Percentiles rank a stretch among this genome's conserved stretches.
phyloP scores from a whole-genome alignment of 2,888 invertebrate species.

The Chymomyza procnemis region DNA sequence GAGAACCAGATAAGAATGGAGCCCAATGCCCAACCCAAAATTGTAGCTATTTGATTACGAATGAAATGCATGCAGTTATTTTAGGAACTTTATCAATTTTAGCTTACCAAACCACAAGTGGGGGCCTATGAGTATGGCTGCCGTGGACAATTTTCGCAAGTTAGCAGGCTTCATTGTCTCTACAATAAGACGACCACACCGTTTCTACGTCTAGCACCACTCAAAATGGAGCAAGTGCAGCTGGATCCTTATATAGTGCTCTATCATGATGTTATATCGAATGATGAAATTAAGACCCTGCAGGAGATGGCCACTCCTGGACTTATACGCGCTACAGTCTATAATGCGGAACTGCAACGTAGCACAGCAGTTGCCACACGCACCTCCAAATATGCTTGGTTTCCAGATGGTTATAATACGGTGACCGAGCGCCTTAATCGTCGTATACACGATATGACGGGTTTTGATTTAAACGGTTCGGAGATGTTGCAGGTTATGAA shows the following conservation, averaged over 20 bases:
- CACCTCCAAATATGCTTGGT: conserved; percentile 75
- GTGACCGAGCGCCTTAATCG: conserved; percentile 52
- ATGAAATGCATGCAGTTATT: not conserved
- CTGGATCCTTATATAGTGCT: conserved; percentile 73
- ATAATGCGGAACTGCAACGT: conserved; percentile 7
- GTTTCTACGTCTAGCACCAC: conserved; percentile 68
- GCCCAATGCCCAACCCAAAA: conserved; percentile 8
- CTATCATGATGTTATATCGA: conserved; percentile 67
- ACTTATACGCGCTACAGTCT: conserved; percentile 68
- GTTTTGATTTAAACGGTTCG: conserved; percentile 60
- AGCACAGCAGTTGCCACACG: conserved; percentile 48
- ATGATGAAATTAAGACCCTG: conserved; percentile 62
- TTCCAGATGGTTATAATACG: conserved; percentile 46
- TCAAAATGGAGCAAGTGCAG: conserved; percentile 71
- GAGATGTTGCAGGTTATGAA: conserved; percentile 75
- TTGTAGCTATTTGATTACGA: not conserved
- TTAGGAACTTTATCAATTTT: not conserved
- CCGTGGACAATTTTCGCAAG: conserved; percentile 56
- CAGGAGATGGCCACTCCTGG: conserved; percentile 55
- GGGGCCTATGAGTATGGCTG: conserved; percentile 59
- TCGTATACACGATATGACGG: conserved; percentile 72
- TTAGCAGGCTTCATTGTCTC: conserved; percentile 54
- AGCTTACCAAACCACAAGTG: not conserved
- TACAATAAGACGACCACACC: conserved; percentile 69
- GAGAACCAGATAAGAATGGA: conserved; percentile 51